phyloP scores from a whole-genome alignment of 2,888 invertebrate species.

The Calameuta pallipes region DNA sequence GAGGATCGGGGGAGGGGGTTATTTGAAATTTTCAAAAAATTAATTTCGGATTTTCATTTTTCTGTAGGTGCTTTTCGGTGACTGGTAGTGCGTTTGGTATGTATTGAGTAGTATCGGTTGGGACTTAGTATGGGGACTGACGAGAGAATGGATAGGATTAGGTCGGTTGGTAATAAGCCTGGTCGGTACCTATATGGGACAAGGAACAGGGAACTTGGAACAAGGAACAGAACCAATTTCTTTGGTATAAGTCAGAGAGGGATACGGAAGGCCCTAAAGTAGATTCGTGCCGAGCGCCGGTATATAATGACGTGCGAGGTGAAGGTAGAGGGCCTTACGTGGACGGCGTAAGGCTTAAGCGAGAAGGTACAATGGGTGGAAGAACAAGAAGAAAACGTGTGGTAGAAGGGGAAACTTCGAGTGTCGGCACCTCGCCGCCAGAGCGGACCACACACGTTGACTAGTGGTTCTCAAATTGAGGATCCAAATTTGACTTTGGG shows the following conservation, averaged over 20 bases:
- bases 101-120: not conserved
- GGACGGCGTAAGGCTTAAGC: not conserved
- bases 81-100: not conserved
- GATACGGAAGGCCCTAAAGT: constrained; percentile 48
- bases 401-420: constrained; percentile 56
- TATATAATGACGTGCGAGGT: constrained; percentile 60
- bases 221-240: constrained; percentile 6
- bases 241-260: constrained; percentile 5
- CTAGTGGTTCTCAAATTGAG: constrained; percentile 59
- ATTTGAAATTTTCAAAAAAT: not conserved
- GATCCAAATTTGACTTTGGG: constrained; percentile 21
- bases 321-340: constrained; percentile 13
- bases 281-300: constrained; percentile 61
- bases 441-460: constrained; percentile 66
- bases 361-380: constrained; percentile 11
- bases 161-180: constrained; percentile 57
- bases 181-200: constrained; percentile 5
- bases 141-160: constrained; percentile 59
- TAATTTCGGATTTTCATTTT: not conserved
- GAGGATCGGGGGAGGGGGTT: too few relatives aligned
- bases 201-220: not conserved
- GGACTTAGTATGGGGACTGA: constrained; percentile 36
- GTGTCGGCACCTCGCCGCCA: constrained; percentile 67
- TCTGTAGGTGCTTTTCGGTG: not conserved
- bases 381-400: constrained; percentile 25